Evolutionary conservation across 2,797 vertebrate genomes (phyloP).

Genomic region (Macropus fuliginosus): DNA sequence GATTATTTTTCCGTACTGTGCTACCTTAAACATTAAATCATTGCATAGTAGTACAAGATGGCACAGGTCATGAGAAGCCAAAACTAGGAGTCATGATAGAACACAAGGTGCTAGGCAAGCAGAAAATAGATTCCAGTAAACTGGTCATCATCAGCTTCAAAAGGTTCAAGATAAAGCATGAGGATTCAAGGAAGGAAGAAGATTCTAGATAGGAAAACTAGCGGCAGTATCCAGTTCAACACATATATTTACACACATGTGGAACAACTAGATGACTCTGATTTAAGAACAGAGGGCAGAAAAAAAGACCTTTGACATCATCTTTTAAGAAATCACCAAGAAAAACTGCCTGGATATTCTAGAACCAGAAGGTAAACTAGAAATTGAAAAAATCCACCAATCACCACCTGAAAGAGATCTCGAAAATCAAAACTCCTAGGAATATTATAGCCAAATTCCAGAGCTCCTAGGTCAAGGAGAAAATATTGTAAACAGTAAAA

Average conservation of each 20-base stretch:
- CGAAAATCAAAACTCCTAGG: not conserved
- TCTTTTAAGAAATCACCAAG: not conserved
- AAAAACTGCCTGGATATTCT: not conserved
- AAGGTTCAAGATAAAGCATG: not conserved
- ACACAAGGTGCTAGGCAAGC: not conserved
- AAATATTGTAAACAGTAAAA: not conserved
- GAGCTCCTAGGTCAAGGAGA: not conserved
- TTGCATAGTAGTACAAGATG: not conserved
- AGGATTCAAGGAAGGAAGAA: constrained; percentile 10
- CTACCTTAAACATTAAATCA: not conserved
- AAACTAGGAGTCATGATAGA: not conserved
- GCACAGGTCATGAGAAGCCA: not conserved
- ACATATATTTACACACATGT: not conserved
- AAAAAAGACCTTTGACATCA: not conserved
- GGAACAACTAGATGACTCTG: not conserved
- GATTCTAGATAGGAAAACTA: constrained; percentile 20
- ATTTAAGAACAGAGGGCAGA: not conserved
- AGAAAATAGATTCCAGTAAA: not conserved
- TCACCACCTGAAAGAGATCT: not conserved
- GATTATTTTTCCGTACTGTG: not conserved
- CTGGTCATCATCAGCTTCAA: not conserved
- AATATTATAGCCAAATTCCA: not conserved
- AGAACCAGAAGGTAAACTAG: not conserved
- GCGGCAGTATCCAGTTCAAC: not conserved
- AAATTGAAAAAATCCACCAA: not conserved